Evolutionary conservation across 2,888 invertebrate genomes (phyloP), one percentile per base, ranked within the genome.

Genomic region (Drosophila greeni): DNA sequence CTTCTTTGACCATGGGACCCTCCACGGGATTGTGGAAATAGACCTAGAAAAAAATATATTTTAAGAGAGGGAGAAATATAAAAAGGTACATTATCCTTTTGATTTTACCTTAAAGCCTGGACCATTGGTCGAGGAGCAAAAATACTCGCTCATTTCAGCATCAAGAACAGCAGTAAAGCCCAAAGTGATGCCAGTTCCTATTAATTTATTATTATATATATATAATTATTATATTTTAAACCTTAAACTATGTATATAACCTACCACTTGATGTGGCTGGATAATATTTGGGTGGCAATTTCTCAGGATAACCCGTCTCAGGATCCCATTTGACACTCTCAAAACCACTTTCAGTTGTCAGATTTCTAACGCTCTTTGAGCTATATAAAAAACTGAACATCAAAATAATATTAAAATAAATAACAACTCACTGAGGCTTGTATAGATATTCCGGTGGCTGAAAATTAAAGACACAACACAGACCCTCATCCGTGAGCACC

Each of bases 391-490:
- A 37, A 16, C 24, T 24, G 16, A 6, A 42, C 2, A 11, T 11
- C 1, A 1, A 42, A 42, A 1, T 42, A 16, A 5, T 11, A 24
- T 16, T 24, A 0, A 11, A 6, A 6, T 5, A 11, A 26, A 26
- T 5, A 1, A 0, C 12, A 5, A 34, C 75, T 72, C 67, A 86
- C 87, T 37, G 24, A n/a, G 60, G 40, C 24, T 75, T 73, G 9
- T 73, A 78, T 26, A 86, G 47, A 51, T 78, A 76, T 9, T 75
- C 61, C 0, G 92, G 90, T 53, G 94, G 93, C 0, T 95, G 91
- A 51, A 92, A 91, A 84, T 96, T 96, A 84, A 95, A 95, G 3
- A 94, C 93, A 86, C 95, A 96, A 83, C 96, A 96, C 2, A 95
- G 90, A 0, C 96, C 96, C 86, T 95, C 95, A 78, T 96, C 95